Percentiles rank a stretch among this genome's conserved stretches.
Conservation (phyloP, 2,888 invertebrate species). For the Aquatica leii region DNA sequence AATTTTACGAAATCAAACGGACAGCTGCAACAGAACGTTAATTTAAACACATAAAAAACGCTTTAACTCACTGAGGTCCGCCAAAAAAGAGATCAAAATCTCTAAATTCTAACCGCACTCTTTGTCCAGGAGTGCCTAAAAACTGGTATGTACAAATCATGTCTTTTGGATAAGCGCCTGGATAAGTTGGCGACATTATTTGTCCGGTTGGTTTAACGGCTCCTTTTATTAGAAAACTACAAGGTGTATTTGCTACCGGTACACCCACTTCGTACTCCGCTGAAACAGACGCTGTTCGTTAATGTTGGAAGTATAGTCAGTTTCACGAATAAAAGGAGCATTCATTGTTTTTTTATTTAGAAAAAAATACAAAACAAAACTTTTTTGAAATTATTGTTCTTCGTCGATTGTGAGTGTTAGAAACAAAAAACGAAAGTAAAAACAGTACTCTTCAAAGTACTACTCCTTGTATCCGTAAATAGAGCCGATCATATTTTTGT, state of each 20-base stretch:
- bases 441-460: no score
- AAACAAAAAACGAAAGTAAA: no score
- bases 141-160: conserved; percentile 93
- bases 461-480: no score
- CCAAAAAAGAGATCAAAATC: conserved; percentile 99
- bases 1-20: conserved; percentile 98
- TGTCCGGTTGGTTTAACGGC: conserved; percentile 78
- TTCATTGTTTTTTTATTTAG: no score
- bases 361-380: no score
- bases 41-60: not conserved
- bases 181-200: conserved; percentile 97
- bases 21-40: conserved; percentile 82
- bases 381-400: no score
- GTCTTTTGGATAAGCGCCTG: conserved; percentile 98
- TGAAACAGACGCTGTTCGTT: no score
- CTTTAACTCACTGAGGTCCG: conserved; percentile 98
- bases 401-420: no score
- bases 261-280: conserved; percentile 94
- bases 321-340: no score
- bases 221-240: conserved; percentile 87
- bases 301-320: not conserved
- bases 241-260: conserved; percentile 84
- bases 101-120: conserved; percentile 94
- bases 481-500: no score
- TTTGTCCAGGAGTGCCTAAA: conserved; percentile 86